Conservation (phyloP, 1,140 invertebrate species). For the Aphaenogaster rudis region DNA sequence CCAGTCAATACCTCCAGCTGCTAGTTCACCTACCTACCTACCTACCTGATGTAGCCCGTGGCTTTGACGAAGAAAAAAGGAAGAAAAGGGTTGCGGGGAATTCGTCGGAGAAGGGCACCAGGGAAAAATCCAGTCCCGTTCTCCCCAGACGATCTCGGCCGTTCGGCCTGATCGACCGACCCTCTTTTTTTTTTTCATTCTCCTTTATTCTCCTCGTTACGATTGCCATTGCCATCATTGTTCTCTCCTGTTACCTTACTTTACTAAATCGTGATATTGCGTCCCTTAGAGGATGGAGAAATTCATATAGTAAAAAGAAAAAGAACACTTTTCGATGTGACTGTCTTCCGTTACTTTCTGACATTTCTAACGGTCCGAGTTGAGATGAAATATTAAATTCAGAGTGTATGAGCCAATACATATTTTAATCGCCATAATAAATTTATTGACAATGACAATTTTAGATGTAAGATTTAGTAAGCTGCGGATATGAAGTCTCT, state of each 20-base stretch:
- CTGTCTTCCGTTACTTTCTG: background rate
- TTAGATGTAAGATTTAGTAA: background rate
- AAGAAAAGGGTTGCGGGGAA: slow-evolving; percentile 44
- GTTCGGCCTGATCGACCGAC: slow-evolving; percentile 7
- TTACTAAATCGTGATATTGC: background rate
- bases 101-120: slow-evolving; percentile 49
- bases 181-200: background rate
- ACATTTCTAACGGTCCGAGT: background rate
- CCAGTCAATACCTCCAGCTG: slow-evolving; percentile 71
- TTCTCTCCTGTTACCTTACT: slow-evolving; percentile 2
- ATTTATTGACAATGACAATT: background rate
- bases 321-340: background rate
- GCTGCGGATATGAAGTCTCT: background rate
- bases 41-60: slow-evolving; percentile 55
- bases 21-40: slow-evolving; percentile 62
- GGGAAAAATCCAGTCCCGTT: slow-evolving; percentile 55
- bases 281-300: too few relatives aligned
- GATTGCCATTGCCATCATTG: background rate
- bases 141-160: slow-evolving; percentile 28
- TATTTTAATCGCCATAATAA: background rate
- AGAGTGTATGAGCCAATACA: background rate
- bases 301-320: background rate
- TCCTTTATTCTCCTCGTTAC: background rate
- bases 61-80: slow-evolving; percentile 37
- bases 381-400: background rate